Evolutionary conservation across 2,113 vertebrate genomes (phyloP).

Genomic region (Cavia porcellus): DNA sequence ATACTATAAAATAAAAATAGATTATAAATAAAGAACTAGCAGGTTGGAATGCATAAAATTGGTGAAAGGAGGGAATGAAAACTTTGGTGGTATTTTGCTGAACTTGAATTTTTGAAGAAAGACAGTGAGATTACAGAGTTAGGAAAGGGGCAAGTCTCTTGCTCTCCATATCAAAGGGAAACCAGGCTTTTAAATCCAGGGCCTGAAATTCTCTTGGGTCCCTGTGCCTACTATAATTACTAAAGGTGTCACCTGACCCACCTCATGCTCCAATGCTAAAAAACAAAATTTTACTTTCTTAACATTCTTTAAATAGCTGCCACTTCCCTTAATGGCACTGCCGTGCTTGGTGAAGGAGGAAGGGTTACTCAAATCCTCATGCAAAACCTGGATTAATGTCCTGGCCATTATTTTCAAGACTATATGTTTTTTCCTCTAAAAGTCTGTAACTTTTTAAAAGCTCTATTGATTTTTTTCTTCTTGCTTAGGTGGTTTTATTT

Average conservation of each 20-base stretch:
- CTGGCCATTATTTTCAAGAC: slow-evolving; percentile 43
- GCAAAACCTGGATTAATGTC: background rate
- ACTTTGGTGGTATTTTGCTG: background rate
- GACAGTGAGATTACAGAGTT: slow-evolving; percentile 12
- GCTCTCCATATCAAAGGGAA: slow-evolving; percentile 81
- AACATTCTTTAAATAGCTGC: slow-evolving; percentile 77
- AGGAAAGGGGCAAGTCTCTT: background rate
- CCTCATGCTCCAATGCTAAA: slow-evolving; percentile 65
- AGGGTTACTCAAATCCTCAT: slow-evolving; percentile 36
- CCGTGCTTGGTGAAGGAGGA: slow-evolving; percentile 42
- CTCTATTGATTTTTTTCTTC: slow-evolving; percentile 25
- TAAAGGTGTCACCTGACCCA: slow-evolving; percentile 73
- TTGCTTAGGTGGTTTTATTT: slow-evolving; percentile 24
- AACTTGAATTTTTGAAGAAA: slow-evolving; percentile 40
- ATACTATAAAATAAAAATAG: slow-evolving; percentile 33
- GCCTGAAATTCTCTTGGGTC: slow-evolving; percentile 69
- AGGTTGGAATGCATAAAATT: background rate
- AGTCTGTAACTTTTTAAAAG: slow-evolving; percentile 41
- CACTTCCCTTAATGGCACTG: slow-evolving; percentile 73
- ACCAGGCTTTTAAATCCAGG: slow-evolving; percentile 60
- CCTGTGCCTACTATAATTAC: slow-evolving; percentile 65
- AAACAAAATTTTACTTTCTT: slow-evolving; percentile 80
- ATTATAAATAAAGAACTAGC: slow-evolving; percentile 35
- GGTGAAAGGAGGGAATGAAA: background rate
- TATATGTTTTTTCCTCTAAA: slow-evolving; percentile 22